These are phyloP conservation scores for Diarsia mendica DNA, from an alignment of 2,888 invertebrate species.

Conservation along the genomic window DNA sequence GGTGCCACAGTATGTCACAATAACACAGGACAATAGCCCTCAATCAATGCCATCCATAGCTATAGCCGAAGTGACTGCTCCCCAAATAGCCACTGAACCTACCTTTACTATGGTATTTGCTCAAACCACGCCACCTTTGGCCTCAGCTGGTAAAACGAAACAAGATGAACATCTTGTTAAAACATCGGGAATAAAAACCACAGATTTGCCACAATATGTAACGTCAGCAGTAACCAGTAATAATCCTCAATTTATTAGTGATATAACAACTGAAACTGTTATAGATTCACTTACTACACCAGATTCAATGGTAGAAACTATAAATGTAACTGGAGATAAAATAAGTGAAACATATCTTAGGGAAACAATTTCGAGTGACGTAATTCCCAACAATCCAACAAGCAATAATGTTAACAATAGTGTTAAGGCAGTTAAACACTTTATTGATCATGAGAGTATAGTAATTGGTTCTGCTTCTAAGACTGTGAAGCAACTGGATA, in stretches of 20 bases:
- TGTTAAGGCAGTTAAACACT: conserved; percentile 18
- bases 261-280: conserved; percentile 24
- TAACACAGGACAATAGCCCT: not conserved
- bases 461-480: conserved; percentile 11
- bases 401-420: not conserved
- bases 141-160: not conserved
- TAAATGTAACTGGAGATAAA: conserved; percentile 15
- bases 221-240: not conserved
- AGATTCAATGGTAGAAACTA: conserved; percentile 44
- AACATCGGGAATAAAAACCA: not conserved
- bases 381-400: not conserved
- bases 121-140: not conserved
- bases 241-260: not conserved
- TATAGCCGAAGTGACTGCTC: not conserved
- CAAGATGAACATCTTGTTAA: not conserved
- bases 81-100: not conserved
- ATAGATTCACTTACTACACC: conserved; percentile 14
- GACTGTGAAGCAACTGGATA: not conserved
- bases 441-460: conserved; percentile 29
- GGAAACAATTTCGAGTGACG: conserved; percentile 1
- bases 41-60: not conserved
- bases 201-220: not conserved
- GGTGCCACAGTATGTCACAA: not conserved
- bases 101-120: not conserved
- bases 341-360: conserved; percentile 7